Conservation (phyloP, 2,888 invertebrate genomes). For the Lasioglossum figueresi region DNA sequence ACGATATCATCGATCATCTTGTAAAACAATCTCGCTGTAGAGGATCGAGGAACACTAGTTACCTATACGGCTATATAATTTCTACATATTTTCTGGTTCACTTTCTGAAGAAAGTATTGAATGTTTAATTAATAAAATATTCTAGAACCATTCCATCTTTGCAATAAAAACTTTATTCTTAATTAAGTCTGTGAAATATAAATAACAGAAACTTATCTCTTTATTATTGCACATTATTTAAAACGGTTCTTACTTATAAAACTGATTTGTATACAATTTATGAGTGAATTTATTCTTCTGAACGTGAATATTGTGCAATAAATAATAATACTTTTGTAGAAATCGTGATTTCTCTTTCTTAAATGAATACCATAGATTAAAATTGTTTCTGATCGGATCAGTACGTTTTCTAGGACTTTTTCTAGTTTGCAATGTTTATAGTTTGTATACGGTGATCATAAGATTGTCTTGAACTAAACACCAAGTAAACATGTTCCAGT, state of each 20-base stretch:
- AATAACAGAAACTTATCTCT: constrained; percentile 26
- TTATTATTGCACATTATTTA: constrained; percentile 37
- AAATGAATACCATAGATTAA: not conserved
- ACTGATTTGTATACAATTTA: constrained; percentile 40
- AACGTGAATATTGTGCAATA: constrained; percentile 39
- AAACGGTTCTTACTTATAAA: constrained; percentile 53
- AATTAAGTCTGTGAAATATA: constrained; percentile 18
- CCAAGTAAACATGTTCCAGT: constrained; percentile 12
- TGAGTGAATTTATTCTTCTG: constrained; percentile 37
- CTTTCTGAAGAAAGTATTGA: constrained; percentile 23
- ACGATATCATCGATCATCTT: constrained; percentile 64
- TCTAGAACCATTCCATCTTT: not conserved
- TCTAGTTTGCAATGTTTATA: not conserved
- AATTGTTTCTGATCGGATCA: constrained; percentile 13
- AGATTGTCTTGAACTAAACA: constrained; percentile 41
- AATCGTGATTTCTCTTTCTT: constrained; percentile 1
- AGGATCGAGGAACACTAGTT: constrained; percentile 19
- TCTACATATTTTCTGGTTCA: constrained; percentile 22
- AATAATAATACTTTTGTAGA: constrained; percentile 43
- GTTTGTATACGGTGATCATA: not conserved
- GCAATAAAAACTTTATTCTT: constrained; percentile 30
- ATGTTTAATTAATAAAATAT: constrained; percentile 21
- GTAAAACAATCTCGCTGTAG: constrained; percentile 45
- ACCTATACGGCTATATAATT: not conserved
- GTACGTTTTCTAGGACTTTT: not conserved